Evolutionary conservation across 2,113 vertebrate species (phyloP), one percentile per base, ranked within the genome.

Genomic region (Aleadryas rufinucha): DNA sequence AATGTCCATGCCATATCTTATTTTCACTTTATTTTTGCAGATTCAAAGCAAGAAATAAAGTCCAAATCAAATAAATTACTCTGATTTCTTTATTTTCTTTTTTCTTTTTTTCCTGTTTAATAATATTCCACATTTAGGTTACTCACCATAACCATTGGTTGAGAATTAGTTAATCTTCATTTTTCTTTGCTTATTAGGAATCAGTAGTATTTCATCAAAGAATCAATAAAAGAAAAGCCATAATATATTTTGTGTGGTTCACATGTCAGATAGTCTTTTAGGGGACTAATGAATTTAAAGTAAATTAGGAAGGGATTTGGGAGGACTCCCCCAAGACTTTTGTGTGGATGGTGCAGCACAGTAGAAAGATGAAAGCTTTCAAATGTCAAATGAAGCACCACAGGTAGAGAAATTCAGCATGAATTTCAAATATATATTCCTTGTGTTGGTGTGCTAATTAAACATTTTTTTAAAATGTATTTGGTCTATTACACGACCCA

Each of bases 351-450:
- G 44, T 79, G 53, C 64, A 81, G 86, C 47, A 23, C 16, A 96
- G 27, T 9, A 76, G 11, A 81, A 81, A 94, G 95, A 96, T 91
- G 61, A 95, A 95, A 93, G 44, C 28, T 19, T 47, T 61, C 70
- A 92, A 79, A 56, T 93, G 86, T 64, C 79, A 90, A 84, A 93
- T 45, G 44, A 94, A 93, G 28, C 76, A 92, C 87, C 72, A 91
- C 50, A 81, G 94, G 89, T 71, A 53, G 41, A 13, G 26, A 41
- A 19, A 78, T 64, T 71, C 77, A 68, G 45, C 54, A 66, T 77
- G 61, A 96, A 88, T 97, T 97, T 95, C 57, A 95, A 92, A 87
- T 45, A 74, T 45, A 68, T 80, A 35, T n/a, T 57, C 79, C 44
- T 60, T 63, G 49, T 57, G n/a, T 14, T 91, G 44, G 1, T 4